A percentile compares a stretch with the other conserved stretches of the same genome.
phyloP scores from a whole-genome alignment of 2,888 invertebrate genomes.

The Petrophora chlorosata region DNA sequence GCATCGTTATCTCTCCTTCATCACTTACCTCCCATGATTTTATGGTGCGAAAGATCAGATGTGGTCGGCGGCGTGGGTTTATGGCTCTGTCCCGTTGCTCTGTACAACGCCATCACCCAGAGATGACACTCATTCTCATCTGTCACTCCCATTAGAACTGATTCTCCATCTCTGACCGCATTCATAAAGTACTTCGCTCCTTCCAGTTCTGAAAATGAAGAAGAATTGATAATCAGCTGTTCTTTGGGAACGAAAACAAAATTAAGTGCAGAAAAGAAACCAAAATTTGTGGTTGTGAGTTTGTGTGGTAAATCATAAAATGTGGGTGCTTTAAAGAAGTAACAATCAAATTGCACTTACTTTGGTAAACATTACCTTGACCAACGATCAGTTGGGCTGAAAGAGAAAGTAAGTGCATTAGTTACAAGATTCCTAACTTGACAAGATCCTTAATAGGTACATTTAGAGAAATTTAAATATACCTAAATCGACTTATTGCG shows the following conservation, averaged over 20 bases:
- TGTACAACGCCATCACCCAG: slow-evolving; percentile 99
- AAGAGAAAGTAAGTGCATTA: slow-evolving; percentile 48
- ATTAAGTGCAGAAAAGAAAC: no score
- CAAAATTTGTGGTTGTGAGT: no score
- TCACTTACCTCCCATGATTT: slow-evolving; percentile 92
- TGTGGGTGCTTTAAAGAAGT: no score
- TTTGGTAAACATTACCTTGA: slow-evolving; percentile 87
- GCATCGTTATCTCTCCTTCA: background rate
- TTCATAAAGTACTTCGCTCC: slow-evolving; percentile 99
- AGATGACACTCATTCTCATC: slow-evolving; percentile 99
- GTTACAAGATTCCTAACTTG: no score
- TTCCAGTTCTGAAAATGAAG: slow-evolving; percentile 87
- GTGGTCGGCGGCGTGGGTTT: slow-evolving; percentile 98
- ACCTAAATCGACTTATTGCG: no score
- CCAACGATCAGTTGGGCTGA: slow-evolving; percentile 96
- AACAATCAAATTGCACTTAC: no score
- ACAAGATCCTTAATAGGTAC: no score
- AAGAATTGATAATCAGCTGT: background rate
- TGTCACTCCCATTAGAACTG: slow-evolving; percentile 96
- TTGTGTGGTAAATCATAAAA: no score
- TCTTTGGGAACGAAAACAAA: no score
- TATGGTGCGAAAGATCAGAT: slow-evolving; percentile 84
- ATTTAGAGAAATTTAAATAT: no score
- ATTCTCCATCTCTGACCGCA: slow-evolving; percentile 99
- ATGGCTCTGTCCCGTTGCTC: slow-evolving; percentile 99